Conservation (phyloP, 2,113 vertebrate species). For the Noctilio leporinus region DNA sequence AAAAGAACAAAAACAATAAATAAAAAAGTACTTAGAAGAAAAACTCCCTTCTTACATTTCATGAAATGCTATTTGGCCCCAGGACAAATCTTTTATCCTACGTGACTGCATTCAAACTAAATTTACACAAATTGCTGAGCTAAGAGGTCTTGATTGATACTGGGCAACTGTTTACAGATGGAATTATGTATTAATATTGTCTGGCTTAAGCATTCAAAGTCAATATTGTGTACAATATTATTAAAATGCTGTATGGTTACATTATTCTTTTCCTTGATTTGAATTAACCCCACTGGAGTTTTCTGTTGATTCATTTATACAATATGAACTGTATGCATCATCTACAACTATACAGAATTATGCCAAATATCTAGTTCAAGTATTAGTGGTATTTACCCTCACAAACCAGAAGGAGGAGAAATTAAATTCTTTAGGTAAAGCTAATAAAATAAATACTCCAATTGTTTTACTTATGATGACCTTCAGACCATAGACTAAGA, state of each 20-base stretch:
- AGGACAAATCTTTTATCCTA: constrained; percentile 14
- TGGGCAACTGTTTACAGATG: constrained; percentile 23
- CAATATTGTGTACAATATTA: constrained; percentile 51
- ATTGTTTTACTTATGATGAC: not conserved
- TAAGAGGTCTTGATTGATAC: constrained; percentile 44
- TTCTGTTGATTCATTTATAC: not conserved
- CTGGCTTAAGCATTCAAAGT: constrained; percentile 35
- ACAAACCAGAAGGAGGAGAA: not conserved
- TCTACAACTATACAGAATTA: not conserved
- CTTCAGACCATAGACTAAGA: not conserved
- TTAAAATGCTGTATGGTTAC: constrained; percentile 70
- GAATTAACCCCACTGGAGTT: constrained; percentile 19
- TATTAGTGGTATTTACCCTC: not conserved
- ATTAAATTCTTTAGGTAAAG: not conserved
- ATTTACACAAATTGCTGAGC: constrained; percentile 36
- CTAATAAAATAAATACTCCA: not conserved
- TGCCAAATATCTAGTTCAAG: not conserved
- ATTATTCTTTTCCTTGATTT: constrained; percentile 62
- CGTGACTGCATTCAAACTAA: not conserved
- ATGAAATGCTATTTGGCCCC: constrained; percentile 1
- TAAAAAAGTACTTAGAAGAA: not conserved
- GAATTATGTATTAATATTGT: constrained; percentile 48
- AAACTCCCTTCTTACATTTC: not conserved
- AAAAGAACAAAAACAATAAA: too few relatives aligned
- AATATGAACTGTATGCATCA: not conserved